Conservation (phyloP, 1,140 invertebrate genomes). For the Phymorhynchus buccinoides region DNA sequence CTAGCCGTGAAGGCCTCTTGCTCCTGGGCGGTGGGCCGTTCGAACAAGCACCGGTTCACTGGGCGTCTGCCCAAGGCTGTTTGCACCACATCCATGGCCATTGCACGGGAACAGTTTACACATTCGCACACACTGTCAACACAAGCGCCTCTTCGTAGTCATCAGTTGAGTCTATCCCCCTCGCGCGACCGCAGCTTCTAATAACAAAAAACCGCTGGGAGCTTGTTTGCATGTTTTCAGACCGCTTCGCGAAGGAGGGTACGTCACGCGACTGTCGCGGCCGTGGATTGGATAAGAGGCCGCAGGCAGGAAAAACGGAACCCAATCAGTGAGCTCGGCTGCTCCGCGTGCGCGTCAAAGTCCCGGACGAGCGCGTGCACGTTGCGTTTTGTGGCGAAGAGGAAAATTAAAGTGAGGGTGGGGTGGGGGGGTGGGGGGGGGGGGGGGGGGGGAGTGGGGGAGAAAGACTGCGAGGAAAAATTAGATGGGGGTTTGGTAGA, state of each 20-base stretch:
- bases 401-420: not conserved
- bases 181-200: too few relatives aligned
- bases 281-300: not conserved
- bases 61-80: not conserved
- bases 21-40: not conserved
- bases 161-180: too few relatives aligned
- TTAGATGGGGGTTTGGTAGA: not conserved
- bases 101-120: not conserved
- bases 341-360: not conserved
- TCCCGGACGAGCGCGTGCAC: not conserved
- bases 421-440: not conserved
- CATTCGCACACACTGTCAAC: not conserved
- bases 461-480: not conserved
- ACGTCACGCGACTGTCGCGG: not conserved
- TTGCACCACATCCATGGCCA: not conserved
- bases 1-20: not conserved
- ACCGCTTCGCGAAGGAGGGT: not conserved
- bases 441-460: not conserved
- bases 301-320: not conserved
- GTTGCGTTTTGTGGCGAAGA: not conserved
- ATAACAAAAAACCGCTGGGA: too few relatives aligned
- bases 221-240: not conserved
- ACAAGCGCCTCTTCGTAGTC: too few relatives aligned
- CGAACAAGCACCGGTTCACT: not conserved
- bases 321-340: not conserved